These are phyloP conservation scores for Ifrita kowaldi DNA, from an alignment of 2,113 vertebrate species.

Conservation along the genomic window DNA sequence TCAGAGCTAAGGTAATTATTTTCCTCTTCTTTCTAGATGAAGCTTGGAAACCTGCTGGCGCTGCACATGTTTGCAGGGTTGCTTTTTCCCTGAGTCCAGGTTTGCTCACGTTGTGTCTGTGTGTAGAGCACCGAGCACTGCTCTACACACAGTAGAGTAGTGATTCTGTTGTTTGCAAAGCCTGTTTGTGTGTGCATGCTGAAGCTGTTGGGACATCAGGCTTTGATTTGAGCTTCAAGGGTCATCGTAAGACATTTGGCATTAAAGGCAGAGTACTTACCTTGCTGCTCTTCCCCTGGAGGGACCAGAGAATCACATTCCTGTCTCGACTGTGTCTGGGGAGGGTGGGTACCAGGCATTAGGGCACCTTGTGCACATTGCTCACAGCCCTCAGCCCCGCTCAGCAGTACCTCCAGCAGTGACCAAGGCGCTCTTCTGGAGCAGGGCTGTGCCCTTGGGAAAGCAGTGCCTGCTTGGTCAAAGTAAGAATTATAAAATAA, in stretches of 20 bases:
- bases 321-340: fast-evolving
- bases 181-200: background rate
- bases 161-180: background rate
- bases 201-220: background rate
- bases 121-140: background rate
- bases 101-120: fast-evolving
- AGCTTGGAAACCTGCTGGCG: background rate
- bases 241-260: background rate
- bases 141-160: no score
- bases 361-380: fast-evolving
- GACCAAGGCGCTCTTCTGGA: background rate
- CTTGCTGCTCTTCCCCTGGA: background rate
- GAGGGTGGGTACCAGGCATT: background rate
- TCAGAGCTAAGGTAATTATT: background rate
- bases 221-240: background rate
- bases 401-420: background rate
- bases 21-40: background rate
- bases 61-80: background rate
- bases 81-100: background rate
- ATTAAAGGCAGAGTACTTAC: background rate
- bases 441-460: background rate
- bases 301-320: background rate
- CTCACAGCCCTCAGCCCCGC: background rate
- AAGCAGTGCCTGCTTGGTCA: background rate
- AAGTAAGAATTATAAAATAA: background rate